Percentiles rank a stretch among this genome's conserved stretches.
phyloP scores from a whole-genome alignment of 1,140 invertebrate species.

The Zaprionus africanus region DNA sequence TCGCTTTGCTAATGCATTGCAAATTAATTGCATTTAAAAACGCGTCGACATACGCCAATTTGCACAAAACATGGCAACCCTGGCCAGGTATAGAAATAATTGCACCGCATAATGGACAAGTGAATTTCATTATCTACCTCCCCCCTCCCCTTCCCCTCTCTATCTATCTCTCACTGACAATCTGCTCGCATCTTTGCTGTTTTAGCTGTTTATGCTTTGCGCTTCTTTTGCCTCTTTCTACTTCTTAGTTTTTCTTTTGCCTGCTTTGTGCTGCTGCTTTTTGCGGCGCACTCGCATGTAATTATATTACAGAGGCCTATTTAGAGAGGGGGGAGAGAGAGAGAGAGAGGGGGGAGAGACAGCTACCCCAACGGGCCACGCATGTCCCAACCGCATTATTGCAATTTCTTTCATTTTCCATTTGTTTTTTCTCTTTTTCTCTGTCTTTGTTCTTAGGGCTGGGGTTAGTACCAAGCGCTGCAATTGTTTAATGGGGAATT shows the following conservation, averaged over 20 bases:
- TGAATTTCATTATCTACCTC: conserved; percentile 72
- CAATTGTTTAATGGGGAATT: conserved; percentile 75
- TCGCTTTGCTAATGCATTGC: conserved; percentile 34
- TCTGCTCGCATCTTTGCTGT: conserved; percentile 38
- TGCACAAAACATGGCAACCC: conserved; percentile 47
- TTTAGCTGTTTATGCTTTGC: conserved; percentile 57
- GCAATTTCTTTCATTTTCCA: conserved; percentile 66
- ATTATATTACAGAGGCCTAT: conserved; percentile 78
- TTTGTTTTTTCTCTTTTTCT: conserved; percentile 13
- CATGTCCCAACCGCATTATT: conserved; percentile 77
- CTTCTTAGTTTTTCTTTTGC: conserved; percentile 16
- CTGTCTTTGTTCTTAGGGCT: conserved; percentile 19
- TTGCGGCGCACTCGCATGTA: conserved; percentile 58
- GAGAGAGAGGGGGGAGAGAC: neutral
- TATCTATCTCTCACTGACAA: conserved; percentile 6
- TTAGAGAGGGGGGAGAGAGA: conserved; percentile 3
- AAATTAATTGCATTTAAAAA: conserved; percentile 59
- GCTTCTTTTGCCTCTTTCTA: conserved; percentile 38
- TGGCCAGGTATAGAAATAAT: conserved; percentile 50
- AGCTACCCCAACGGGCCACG: conserved; percentile 57
- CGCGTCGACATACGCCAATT: conserved; percentile 51
- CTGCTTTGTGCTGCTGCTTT: conserved; percentile 14
- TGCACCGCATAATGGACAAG: conserved; percentile 61
- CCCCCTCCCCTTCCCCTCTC: neutral
- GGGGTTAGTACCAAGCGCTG: conserved; percentile 37